phyloP scores from a whole-genome alignment of 2,797 vertebrate species.

The Diglossa cyanea region DNA sequence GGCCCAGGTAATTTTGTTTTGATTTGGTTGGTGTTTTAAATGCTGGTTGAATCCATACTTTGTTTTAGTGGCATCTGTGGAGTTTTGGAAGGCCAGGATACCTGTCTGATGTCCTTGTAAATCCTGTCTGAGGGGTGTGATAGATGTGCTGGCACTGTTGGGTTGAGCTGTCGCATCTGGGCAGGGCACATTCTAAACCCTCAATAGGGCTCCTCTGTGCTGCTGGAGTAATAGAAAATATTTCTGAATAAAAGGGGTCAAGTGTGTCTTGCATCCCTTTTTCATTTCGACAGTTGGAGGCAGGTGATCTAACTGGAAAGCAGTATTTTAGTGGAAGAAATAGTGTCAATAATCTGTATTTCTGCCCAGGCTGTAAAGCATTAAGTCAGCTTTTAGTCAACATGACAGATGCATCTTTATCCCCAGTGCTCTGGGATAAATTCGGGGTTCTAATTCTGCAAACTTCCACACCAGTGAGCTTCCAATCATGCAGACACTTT shows the following conservation, averaged over 20 bases:
- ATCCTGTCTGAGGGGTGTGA: background rate
- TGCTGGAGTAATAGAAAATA: background rate
- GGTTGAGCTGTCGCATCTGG: background rate
- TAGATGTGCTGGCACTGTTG: background rate
- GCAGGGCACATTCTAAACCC: background rate
- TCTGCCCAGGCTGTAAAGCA: background rate
- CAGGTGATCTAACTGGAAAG: background rate
- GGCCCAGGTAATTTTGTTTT: background rate
- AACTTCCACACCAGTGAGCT: background rate
- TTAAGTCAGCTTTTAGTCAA: background rate
- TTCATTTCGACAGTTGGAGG: background rate
- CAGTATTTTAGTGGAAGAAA: background rate
- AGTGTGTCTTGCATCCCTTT: background rate
- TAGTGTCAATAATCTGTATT: background rate
- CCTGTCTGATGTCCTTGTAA: background rate
- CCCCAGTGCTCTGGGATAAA: background rate
- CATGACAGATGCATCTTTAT: background rate
- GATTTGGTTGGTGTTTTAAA: background rate
- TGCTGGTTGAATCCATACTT: background rate
- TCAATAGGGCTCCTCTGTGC: background rate
- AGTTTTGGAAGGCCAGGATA: background rate
- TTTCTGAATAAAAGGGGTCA: background rate
- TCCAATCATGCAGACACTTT: background rate
- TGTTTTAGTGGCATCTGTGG: background rate
- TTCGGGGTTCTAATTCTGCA: background rate